Evolutionary conservation across 2,797 vertebrate genomes (phyloP), one percentile per base, ranked within the genome.

Genomic region (Pelodytes ibericus): DNA sequence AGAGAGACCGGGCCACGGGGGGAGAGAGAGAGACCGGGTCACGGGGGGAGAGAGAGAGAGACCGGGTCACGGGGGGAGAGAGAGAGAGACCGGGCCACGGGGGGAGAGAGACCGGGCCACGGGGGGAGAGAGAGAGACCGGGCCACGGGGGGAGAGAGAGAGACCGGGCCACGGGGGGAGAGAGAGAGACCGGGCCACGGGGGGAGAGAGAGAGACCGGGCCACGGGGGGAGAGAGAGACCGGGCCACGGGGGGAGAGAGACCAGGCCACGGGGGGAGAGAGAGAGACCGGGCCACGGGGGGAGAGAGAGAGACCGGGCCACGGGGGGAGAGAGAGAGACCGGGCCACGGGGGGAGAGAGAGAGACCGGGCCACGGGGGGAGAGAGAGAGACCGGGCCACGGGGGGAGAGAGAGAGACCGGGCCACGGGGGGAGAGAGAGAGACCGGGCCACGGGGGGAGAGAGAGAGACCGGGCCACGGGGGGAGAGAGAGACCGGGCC

Each of bases 381-480:
- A n/a, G n/a, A n/a, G n/a, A n/a, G n/a, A n/a, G n/a, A n/a, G n/a
- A n/a, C n/a, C n/a, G n/a, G n/a, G n/a, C n/a, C n/a, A n/a, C n/a
- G n/a, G n/a, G n/a, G n/a, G 44, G 4, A n/a, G 44, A 4, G 11
- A 1, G 11, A 15, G 1, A n/a, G 44, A 15, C 44, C 5, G 11
- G 2, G 44, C 1, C 10, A 49, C 18, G 16, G 16, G 33, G 13
- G 16, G 4, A 8, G 4, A 4, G 44, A 4, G 11, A 4, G 11
- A 49, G 4, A 36, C 33, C 87, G 89, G 80, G 88, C 4, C 4
- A 3, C 5, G 9, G 36, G 29, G 8, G 1, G 16, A 1, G 96
- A 95, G 95, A 96, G 60, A 82, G 92, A 29, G 26, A 3, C 6
- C 9, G 36, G 29, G 8, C 1, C 4, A 25, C 4, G 2, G 16